Conservation (phyloP, 2,113 vertebrate genomes). For the Ranitomeya imitator region DNA sequence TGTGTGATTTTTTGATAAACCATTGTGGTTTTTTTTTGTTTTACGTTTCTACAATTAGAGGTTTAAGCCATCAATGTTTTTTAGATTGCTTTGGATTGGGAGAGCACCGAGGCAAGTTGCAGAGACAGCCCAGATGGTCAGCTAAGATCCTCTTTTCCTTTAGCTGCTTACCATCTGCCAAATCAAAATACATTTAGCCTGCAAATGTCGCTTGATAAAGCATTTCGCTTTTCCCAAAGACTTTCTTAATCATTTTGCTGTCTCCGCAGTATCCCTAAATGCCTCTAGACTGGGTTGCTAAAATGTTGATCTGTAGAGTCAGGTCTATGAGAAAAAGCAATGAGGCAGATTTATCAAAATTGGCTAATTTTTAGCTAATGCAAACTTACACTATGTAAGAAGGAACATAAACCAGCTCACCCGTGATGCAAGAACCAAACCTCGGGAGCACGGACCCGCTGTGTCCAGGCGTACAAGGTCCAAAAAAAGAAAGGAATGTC, state of each 20-base stretch:
- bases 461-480: no score
- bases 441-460: no score
- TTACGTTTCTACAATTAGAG: slow-evolving; percentile 6
- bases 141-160: slow-evolving; percentile 56
- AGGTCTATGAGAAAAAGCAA: background rate
- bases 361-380: no score
- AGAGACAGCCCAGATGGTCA: slow-evolving; percentile 54
- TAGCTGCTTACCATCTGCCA: slow-evolving; percentile 53
- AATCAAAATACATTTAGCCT: slow-evolving; percentile 47
- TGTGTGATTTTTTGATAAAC: background rate
- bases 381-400: no score
- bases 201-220: slow-evolving; percentile 41
- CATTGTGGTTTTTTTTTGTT: background rate
- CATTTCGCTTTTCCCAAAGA: slow-evolving; percentile 45
- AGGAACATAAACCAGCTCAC: no score
- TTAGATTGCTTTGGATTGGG: slow-evolving; percentile 16
- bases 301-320: background rate
- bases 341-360: no score
- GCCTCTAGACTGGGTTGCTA: background rate
- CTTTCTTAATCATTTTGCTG: slow-evolving; percentile 35
- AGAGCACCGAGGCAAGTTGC: slow-evolving; percentile 31
- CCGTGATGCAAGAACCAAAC: no score
- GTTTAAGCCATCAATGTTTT: slow-evolving; percentile 17
- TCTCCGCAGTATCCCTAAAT: slow-evolving; percentile 34
- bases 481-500: no score